A percentile compares a stretch with the other conserved stretches of the same genome.
Conservation (phyloP, 2,888 invertebrate species). For the Lepas anatifera region DNA sequence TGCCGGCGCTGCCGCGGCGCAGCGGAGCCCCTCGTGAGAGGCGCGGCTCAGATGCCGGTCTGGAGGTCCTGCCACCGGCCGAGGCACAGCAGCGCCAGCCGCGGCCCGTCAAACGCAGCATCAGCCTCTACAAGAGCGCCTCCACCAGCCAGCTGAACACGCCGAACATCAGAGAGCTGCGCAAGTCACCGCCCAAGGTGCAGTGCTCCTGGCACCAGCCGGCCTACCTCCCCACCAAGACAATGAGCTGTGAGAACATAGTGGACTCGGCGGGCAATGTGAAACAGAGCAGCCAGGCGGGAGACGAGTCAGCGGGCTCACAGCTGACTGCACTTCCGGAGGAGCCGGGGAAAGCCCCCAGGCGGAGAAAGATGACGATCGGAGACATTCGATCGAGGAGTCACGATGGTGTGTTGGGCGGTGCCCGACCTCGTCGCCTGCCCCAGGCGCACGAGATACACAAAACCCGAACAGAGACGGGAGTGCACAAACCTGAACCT, state of each 20-base stretch:
- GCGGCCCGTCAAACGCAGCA: slow-evolving; percentile 15
- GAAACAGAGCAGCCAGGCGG: slow-evolving; percentile 65
- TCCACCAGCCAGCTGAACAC: background rate
- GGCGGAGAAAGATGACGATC: slow-evolving; percentile 5
- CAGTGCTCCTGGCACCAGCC: background rate
- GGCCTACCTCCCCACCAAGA: slow-evolving; percentile 44
- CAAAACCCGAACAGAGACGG: background rate
- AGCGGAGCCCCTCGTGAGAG: slow-evolving; percentile 17
- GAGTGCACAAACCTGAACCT: background rate
- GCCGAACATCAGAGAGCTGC: slow-evolving; percentile 4
- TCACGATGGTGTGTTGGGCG: background rate
- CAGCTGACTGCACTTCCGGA: slow-evolving; percentile 63
- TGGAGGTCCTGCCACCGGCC: background rate
- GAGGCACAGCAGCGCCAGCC: slow-evolving; percentile 8
- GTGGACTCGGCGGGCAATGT: slow-evolving; percentile 35
- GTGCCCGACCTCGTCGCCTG: background rate
- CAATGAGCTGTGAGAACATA: slow-evolving; percentile 59
- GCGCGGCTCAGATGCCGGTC: slow-evolving; percentile 13
- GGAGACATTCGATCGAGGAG: slow-evolving; percentile 13
- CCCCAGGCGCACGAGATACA: background rate
- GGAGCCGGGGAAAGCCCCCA: slow-evolving; percentile 40
- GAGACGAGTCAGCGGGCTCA: slow-evolving; percentile 56
- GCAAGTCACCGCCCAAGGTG: background rate
- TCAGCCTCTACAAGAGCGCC: background rate
- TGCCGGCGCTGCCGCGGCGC: slow-evolving; percentile 14